These are phyloP conservation scores for Melanostoma mellinum DNA, from an alignment of 2,888 invertebrate genomes.

Conservation along the genomic window DNA sequence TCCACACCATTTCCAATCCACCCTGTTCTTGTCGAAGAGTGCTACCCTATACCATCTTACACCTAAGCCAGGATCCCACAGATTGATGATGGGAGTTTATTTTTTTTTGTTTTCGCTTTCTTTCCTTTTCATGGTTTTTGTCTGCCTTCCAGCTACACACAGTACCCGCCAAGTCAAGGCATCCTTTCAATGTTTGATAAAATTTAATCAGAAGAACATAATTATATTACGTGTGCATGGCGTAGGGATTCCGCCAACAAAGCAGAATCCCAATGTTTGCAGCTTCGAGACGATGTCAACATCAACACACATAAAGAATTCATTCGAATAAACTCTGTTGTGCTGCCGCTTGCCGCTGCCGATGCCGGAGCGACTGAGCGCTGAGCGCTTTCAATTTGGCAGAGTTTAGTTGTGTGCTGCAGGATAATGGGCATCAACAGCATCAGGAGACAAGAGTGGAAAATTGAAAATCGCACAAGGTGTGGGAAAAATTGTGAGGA, in stretches of 20 bases:
- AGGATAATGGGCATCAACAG: conserved; percentile 37
- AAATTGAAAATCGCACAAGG: conserved; percentile 38
- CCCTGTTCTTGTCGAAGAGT: neutral
- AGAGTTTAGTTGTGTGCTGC: conserved; percentile 29
- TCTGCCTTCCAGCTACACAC: conserved; percentile 2
- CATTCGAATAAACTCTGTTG: conserved; percentile 58
- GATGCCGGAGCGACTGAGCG: neutral
- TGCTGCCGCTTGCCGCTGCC: neutral
- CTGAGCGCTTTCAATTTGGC: conserved; percentile 25
- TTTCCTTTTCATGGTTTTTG: conserved; percentile 28
- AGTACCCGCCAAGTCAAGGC: neutral
- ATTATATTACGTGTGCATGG: conserved; percentile 69
- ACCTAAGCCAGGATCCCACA: conserved; percentile 6
- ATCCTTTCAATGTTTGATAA: conserved; percentile 56
- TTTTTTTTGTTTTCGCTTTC: conserved; percentile 32
- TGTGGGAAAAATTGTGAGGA: conserved; percentile 9
- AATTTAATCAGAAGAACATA: conserved; percentile 71
- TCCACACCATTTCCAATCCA: neutral
- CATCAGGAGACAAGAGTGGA: conserved; percentile 22
- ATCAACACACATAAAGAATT: conserved; percentile 61
- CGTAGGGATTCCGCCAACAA: conserved; percentile 47
- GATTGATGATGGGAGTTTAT: conserved; percentile 52
- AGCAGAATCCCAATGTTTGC: conserved; percentile 45
- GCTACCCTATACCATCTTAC: neutral
- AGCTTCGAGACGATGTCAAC: conserved; percentile 57